Base-by-base conservation (phyloP, 1,140 invertebrate genomes). In the Philopotamus ludificatus region DNA sequence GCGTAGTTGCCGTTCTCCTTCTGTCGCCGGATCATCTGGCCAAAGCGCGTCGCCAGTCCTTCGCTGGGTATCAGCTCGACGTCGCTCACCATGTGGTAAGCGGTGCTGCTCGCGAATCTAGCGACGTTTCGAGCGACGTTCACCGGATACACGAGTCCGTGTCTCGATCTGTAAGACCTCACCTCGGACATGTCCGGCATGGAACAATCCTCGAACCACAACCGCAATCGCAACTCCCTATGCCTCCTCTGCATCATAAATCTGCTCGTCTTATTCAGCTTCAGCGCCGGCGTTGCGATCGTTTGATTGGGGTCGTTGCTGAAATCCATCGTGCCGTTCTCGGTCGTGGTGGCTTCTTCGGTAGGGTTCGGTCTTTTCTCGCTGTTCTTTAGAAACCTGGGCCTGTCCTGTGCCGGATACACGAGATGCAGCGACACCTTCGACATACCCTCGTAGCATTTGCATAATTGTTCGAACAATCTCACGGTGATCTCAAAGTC, bases 91-190 rank as follows among this genome's bases (percentile, higher is more conserved):
- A 93, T 76, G 54, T 92, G 85, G 72, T 87, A 85, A 57, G 81
- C 76, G 8, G 87, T 88, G 23, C 73, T 74, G 1, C 87, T 82
- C 12, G 83, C 80, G 44, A 77, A 79, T 63, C 87, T 79, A 0
- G 89, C 89, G 1, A 85, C 84, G 68, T 90, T 90, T 70, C 90
- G 82, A 1, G 83, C 88, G 0, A 91, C 87, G 71, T 92, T 91
- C 65, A 92, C 87, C 0, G 89, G 89, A 77, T 91, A 92, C 12
- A 83, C 78, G 71, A 89, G 77, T 21, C 74, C 75, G 22, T 82
- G 75, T 7, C 75, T 71, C 25, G 77, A 79, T 61, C 85, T 80
- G 66, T 81, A 85, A 0, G 85, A 85, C 2, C 72, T 71, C 10
- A 77, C 70, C 22, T 74, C 70, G 20, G 73, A 73, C 22, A 70